Conservation (phyloP, 2,113 vertebrate genomes). For the Rhombomys opimus region DNA sequence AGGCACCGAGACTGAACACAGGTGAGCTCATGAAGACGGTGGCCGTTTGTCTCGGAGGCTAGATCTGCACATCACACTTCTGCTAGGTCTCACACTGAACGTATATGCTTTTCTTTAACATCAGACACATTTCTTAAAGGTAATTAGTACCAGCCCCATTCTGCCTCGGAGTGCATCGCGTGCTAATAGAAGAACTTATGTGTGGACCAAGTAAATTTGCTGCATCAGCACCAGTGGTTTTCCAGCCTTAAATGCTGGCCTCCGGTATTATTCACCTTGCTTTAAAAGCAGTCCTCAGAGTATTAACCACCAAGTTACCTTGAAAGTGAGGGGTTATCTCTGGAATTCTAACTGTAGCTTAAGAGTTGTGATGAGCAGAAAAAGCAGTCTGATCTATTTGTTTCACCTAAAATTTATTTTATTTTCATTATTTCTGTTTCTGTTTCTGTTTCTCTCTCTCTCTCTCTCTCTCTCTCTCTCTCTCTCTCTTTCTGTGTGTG, state of each 20-base stretch:
- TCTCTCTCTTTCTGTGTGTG: not conserved
- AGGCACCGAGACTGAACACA: too few relatives aligned
- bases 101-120: not conserved
- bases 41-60: not conserved
- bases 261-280: not conserved
- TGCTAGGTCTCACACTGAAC: not conserved
- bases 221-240: not conserved
- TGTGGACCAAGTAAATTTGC: not conserved
- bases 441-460: too few relatives aligned
- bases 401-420: not conserved
- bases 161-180: not conserved
- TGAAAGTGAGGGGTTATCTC: not conserved
- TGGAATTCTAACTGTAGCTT: not conserved
- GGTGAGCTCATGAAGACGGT: not conserved
- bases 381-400: conserved; percentile 30
- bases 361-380: conserved; percentile 16
- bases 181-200: not conserved
- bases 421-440: not conserved
- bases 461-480: too few relatives aligned
- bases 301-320: not conserved
- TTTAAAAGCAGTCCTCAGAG: not conserved
- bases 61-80: not conserved
- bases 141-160: conserved; percentile 13
- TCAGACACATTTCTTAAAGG: not conserved
- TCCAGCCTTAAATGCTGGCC: not conserved